Conservation (phyloP, 2,888 invertebrate species). For the Erebia ligea region DNA sequence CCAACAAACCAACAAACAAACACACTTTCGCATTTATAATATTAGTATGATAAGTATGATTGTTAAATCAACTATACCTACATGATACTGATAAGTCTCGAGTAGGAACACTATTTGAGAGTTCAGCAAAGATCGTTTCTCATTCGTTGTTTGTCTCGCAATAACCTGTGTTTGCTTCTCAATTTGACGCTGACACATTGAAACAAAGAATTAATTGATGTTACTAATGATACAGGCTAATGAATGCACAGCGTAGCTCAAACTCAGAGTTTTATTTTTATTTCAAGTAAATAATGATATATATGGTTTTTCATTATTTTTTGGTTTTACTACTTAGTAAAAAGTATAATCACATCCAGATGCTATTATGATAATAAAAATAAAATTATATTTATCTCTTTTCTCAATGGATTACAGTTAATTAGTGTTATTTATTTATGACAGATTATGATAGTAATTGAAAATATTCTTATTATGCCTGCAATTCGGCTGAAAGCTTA, state of each 20-base stretch:
- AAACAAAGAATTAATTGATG: conserved; percentile 82
- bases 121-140: conserved; percentile 77
- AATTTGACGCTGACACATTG: conserved; percentile 78
- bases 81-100: conserved; percentile 68
- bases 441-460: not conserved
- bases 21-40: too few relatives aligned
- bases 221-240: conserved; percentile 75
- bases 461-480: not conserved
- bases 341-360: too few relatives aligned
- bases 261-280: not conserved
- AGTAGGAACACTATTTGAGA: conserved; percentile 63
- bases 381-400: too few relatives aligned
- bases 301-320: too few relatives aligned
- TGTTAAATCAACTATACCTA: not conserved
- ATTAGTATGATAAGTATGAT: too few relatives aligned
- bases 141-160: conserved; percentile 70
- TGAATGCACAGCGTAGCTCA: conserved; percentile 53
- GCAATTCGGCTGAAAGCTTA: not conserved
- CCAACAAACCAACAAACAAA: too few relatives aligned
- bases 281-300: not conserved
- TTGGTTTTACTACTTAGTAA: too few relatives aligned
- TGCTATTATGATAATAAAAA: too few relatives aligned
- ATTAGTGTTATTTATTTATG: too few relatives aligned
- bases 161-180: conserved; percentile 79
- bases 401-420: too few relatives aligned